Conservation (phyloP, 2,888 invertebrate genomes). For the Drosophila anomelani region DNA sequence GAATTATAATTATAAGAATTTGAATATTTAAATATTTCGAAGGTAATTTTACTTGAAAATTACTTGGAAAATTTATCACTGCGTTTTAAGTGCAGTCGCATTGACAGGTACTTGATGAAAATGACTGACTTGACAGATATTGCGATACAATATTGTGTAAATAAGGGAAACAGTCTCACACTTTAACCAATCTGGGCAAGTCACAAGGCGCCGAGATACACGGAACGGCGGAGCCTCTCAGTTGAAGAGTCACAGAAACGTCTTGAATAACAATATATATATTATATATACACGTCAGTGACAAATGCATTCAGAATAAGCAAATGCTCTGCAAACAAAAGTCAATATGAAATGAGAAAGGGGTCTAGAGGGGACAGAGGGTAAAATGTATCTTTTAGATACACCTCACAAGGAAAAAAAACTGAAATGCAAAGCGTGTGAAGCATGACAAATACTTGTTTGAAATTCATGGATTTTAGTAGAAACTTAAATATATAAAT, state of each 20-base stretch:
- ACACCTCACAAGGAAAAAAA: conserved; percentile 14
- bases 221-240: conserved; percentile 7
- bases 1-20: no score
- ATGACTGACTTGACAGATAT: conserved; percentile 5
- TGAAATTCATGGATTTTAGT: conserved; percentile 4
- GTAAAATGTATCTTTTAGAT: conserved; percentile 29
- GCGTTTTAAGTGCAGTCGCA: not conserved
- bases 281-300: conserved; percentile 26
- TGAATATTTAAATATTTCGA: no score
- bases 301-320: conserved; percentile 67
- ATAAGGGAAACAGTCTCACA: conserved; percentile 2
- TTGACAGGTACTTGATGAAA: conserved; percentile 1
- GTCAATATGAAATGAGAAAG: conserved; percentile 28
- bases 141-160: not conserved
- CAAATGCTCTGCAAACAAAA: conserved; percentile 53
- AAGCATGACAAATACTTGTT: conserved; percentile 26
- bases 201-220: conserved; percentile 6
- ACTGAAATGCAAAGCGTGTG: conserved; percentile 14
- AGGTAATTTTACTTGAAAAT: not conserved
- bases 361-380: conserved; percentile 4
- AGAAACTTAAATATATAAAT: not conserved
- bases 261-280: conserved; percentile 68
- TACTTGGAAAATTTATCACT: not conserved
- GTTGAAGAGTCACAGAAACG: conserved; percentile 53
- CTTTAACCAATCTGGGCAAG: conserved; percentile 1